Evolutionary conservation across 1,140 invertebrate genomes (phyloP).

Genomic region (Cotesia chilonis): DNA sequence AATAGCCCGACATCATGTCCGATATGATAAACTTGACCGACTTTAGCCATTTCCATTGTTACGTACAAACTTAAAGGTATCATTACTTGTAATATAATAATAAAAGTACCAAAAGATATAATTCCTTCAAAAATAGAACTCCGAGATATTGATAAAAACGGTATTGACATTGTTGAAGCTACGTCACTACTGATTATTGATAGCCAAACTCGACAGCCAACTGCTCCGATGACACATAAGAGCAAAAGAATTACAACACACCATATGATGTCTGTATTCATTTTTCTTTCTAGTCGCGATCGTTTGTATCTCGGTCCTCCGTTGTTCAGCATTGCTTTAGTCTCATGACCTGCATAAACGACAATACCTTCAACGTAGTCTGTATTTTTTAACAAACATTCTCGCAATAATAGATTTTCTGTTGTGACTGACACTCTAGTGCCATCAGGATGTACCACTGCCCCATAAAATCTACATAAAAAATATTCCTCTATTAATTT

Average conservation of each 20-base stretch:
- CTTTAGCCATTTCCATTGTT: slow-evolving; percentile 95
- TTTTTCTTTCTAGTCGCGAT: slow-evolving; percentile 88
- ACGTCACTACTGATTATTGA: slow-evolving; percentile 64
- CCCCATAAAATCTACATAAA: slow-evolving; percentile 82
- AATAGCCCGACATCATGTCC: slow-evolving; percentile 89
- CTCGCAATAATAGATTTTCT: slow-evolving; percentile 92
- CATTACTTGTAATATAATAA: slow-evolving; percentile 96
- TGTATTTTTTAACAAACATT: slow-evolving; percentile 93
- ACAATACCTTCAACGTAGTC: slow-evolving; percentile 96
- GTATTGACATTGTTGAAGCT: slow-evolving; percentile 57
- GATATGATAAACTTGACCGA: slow-evolving; percentile 95
- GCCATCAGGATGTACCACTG: slow-evolving; percentile 83
- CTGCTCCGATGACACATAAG: slow-evolving; percentile 89
- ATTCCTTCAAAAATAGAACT: slow-evolving; percentile 81
- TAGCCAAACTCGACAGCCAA: slow-evolving; percentile 89
- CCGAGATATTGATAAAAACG: slow-evolving; percentile 70
- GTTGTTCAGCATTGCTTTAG: slow-evolving; percentile 98
- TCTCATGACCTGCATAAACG: slow-evolving; percentile 97
- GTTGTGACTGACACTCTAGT: slow-evolving; percentile 85
- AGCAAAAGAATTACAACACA: slow-evolving; percentile 93
- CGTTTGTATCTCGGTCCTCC: slow-evolving; percentile 94
- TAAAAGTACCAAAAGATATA: slow-evolving; percentile 92
- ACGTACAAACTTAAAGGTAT: slow-evolving; percentile 97
- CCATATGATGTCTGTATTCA: slow-evolving; percentile 97
- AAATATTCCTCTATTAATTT: neutral